Evolutionary conservation across 2,797 vertebrate species (phyloP), one percentile per base, ranked within the genome.

Genomic region (Catharus ustulatus): DNA sequence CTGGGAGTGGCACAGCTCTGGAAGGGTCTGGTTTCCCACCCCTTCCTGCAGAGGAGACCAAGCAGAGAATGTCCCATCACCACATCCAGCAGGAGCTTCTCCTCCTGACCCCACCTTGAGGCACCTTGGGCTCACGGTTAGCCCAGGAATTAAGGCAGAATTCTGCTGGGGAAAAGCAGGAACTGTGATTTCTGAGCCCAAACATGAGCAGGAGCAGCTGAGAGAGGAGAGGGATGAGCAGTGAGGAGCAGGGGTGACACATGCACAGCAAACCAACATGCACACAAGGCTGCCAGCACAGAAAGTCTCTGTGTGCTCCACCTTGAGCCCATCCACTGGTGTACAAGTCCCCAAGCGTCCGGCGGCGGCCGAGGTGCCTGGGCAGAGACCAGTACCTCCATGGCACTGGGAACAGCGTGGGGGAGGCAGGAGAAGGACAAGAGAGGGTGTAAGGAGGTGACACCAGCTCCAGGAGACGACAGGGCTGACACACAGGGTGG

Each of bases 321-420:
- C 99, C 99, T 99, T 97, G 99, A 98, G 98, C 98, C 98, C 99
- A 99, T 98, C 98, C 98, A 98, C 98, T 97, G 98, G 98, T 97
- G 98, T 99, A 99, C 97, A 99, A 98, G 98, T 99, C 99, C 98
- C 99, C 99, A 98, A 99, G 99, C 66, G 99, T 99, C 98, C 98
- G 98, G 96, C 99, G 98, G 90, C 98, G 99, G 97, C 99, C 99
- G 96, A 98, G 63, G 90, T 99, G 98, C 97, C 98, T 98, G 97
- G 99, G 99, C 97, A 99, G 98, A 97, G 99, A 99, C 99, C 99
- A 99, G 98, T 99, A 99, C 91, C 98, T 99, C 98, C 99, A 98
- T 34, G 99, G 98, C 97, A 98, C 99, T 99, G 98, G 98, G 96
- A 77, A 90, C 88, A 97, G 98, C 98, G 97, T 97, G 98, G 98